phyloP scores from a whole-genome alignment of 1,140 invertebrate genomes.

The Agrilus planipennis region DNA sequence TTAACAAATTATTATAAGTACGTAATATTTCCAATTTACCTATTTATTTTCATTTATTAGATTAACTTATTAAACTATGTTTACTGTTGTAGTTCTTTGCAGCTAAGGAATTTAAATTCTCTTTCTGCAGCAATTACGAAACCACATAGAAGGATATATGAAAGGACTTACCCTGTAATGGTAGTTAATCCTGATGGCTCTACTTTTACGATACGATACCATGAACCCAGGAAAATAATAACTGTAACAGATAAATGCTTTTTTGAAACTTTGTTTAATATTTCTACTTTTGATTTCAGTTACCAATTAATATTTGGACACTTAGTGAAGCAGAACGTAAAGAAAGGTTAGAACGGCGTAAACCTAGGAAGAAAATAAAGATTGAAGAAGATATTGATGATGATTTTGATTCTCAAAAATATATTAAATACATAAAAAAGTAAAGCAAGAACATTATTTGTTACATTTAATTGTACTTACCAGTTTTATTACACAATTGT shows the following conservation, averaged over 20 bases:
- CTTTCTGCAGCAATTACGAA: conserved; percentile 29
- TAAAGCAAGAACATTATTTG: conserved; percentile 2
- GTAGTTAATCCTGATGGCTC: conserved; percentile 75
- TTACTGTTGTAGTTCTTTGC: conserved; percentile 4
- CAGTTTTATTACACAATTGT: no score
- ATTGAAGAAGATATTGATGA: conserved; percentile 66
- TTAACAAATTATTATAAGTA: no score
- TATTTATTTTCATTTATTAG: no score
- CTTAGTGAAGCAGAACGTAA: conserved; percentile 58
- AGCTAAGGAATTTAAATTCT: conserved; percentile 24
- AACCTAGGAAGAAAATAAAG: conserved; percentile 60
- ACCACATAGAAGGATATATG: conserved; percentile 27
- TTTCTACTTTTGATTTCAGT: conserved; percentile 39
- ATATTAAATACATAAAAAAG: conserved; percentile 61
- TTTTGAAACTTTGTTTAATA: conserved; percentile 5
- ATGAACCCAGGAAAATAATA: conserved; percentile 74
- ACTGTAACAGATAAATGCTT: conserved; percentile 41
- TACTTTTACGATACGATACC: conserved; percentile 65
- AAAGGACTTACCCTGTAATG: conserved; percentile 37
- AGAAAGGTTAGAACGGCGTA: conserved; percentile 50
- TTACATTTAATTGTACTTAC: no score
- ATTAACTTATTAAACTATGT: no score
- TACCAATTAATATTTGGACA: conserved; percentile 62
- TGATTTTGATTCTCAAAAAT: conserved; percentile 63
- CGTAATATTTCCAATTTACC: no score